Evolutionary conservation across 1,140 invertebrate species (phyloP).

Genomic region (Lepidurus arcticus): DNA sequence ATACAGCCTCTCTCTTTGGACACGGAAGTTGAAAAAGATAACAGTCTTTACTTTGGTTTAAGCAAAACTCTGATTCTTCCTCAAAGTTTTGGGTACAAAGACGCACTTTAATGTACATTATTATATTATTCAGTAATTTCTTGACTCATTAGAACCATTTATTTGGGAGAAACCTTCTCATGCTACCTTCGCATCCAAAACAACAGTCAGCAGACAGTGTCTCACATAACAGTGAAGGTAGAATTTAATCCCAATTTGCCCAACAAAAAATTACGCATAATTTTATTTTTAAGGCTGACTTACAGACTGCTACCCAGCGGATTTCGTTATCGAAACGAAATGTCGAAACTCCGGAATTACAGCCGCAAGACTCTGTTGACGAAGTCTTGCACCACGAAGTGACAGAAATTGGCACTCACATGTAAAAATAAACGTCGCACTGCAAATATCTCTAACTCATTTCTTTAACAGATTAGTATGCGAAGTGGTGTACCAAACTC

Average conservation of each 20-base stretch:
- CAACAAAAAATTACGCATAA: background rate
- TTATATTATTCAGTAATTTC: conserved; percentile 42
- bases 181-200: conserved; percentile 96
- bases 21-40: conserved; percentile 52
- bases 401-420: conserved; percentile 94
- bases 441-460: conserved; percentile 34
- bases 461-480: conserved; percentile 74
- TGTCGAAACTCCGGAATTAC: conserved; percentile 55
- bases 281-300: conserved; percentile 60
- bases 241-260: conserved; percentile 35
- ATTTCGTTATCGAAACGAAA: conserved; percentile 62
- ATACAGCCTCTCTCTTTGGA: conserved; percentile 71
- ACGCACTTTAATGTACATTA: conserved; percentile 28
- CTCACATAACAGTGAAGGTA: conserved; percentile 74
- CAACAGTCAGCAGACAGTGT: conserved; percentile 74
- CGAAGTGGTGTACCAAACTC: conserved; percentile 81
- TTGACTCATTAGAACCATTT: conserved; percentile 58
- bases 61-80: conserved; percentile 86
- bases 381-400: conserved; percentile 97
- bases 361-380: conserved; percentile 80
- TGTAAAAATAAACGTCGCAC: conserved; percentile 52
- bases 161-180: conserved; percentile 93
- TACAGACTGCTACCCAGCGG: conserved; percentile 84
- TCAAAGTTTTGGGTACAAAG: conserved; percentile 80
- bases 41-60: conserved; percentile 72